Base-by-base conservation (phyloP, 2,888 invertebrate genomes). In the Tethea ocularis region DNA sequence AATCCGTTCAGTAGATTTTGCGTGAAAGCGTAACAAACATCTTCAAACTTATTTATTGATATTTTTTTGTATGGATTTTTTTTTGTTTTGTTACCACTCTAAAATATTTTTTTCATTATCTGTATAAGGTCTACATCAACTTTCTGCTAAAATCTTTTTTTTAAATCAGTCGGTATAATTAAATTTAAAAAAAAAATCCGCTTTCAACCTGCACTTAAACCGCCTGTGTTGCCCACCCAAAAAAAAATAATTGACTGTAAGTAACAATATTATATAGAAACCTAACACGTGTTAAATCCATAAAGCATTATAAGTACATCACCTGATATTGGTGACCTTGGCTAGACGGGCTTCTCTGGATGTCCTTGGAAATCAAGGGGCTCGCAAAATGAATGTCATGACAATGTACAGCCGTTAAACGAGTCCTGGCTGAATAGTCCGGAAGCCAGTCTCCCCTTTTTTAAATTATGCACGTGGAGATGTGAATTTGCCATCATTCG, bases 391-490 rank as follows among this genome's bases (percentile, higher is more conserved):
- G 64, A 68, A 65, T 62, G 67, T 56, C 53, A 59, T 64, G 60
- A 77, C 67, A 73, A 72, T 68, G 62, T 63, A 68, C 66, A 60
- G 75, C 77, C 76, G 77, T 77, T 77, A 77, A 75, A 75, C 72
- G 62, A 71, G 72, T 74, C 69, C 54, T 13, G 53, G 20, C 11
- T 53, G 54, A 54, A 54, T 54, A 54, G 54, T 68, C 65, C 71
- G 73, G 73, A 73, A 71, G 65, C 68, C 63, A 60, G 56, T 60
- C 71, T 69, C 72, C 72, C 72, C 63, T 68, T 33, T 33, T 33
- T 63, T 63, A 26, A 51, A 23, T 17, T 53, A 52, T 57, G 36
- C 59, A 59, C 56, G 62, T 62, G 57, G 62, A 56, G 57, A 51
- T 33, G 13, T n/a, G 46, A 29, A 52, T 36, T 52, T 51, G 20